phyloP scores from a whole-genome alignment of 2,113 vertebrate genomes.

The Heterocephalus glaber region DNA sequence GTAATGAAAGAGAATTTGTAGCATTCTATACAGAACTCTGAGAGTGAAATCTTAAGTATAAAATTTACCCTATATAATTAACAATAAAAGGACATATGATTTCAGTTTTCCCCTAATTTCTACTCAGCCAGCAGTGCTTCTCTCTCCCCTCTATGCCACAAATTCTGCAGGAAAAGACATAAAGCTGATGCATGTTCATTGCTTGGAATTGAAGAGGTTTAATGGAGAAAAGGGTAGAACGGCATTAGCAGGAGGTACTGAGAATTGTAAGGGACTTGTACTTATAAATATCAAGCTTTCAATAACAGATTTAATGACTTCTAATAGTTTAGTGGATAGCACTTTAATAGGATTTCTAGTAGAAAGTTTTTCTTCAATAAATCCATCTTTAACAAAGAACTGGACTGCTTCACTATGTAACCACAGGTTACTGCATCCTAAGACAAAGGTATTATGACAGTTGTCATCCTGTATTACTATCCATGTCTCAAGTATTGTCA shows the following conservation, averaged over 20 bases:
- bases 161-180: slow-evolving; percentile 47
- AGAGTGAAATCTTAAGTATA: slow-evolving; percentile 59
- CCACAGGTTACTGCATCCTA: slow-evolving; percentile 59
- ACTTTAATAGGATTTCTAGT: slow-evolving; percentile 84
- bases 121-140: background rate
- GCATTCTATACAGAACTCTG: slow-evolving; percentile 4
- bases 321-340: slow-evolving; percentile 85
- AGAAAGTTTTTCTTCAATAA: slow-evolving; percentile 82
- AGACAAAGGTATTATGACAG: slow-evolving; percentile 68
- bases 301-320: slow-evolving; percentile 85
- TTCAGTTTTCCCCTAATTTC: background rate
- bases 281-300: slow-evolving; percentile 82
- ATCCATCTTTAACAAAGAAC: slow-evolving; percentile 81
- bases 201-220: slow-evolving; percentile 69
- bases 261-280: slow-evolving; percentile 82
- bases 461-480: slow-evolving; percentile 64
- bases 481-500: slow-evolving; percentile 58
- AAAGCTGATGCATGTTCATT: slow-evolving; percentile 67
- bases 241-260: slow-evolving; percentile 81
- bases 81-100: background rate
- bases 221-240: slow-evolving; percentile 69
- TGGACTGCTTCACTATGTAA: slow-evolving; percentile 66
- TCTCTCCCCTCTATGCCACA: background rate
- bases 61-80: slow-evolving; percentile 50
- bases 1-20: slow-evolving; percentile 58